phyloP scores from a whole-genome alignment of 2,888 invertebrate species.

The Abscondita cerata region DNA sequence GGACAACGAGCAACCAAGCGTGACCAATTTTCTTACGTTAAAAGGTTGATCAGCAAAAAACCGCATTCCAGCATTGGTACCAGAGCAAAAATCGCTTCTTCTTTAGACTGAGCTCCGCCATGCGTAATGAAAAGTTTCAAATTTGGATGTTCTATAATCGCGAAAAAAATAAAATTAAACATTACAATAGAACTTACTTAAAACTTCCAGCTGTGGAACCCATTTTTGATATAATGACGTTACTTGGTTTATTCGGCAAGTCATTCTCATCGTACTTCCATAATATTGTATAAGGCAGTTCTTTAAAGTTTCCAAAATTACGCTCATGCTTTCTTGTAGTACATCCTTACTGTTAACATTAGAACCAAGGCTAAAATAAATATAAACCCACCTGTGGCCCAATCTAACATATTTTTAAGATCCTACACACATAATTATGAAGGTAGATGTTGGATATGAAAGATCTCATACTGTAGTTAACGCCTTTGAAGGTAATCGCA shows the following conservation, averaged over 20 bases:
- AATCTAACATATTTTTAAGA: not conserved
- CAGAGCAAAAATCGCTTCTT: not conserved
- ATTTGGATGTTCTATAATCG: not conserved
- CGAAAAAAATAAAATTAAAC: not conserved
- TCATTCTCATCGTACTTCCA: slow-evolving; percentile 2
- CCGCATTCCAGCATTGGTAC: not conserved
- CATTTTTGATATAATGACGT: slow-evolving; percentile 1
- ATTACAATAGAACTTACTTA: not conserved
- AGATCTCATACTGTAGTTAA: slow-evolving; percentile 44
- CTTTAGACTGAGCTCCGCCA: not conserved
- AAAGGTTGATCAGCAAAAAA: slow-evolving; percentile 1
- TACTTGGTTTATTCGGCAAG: not conserved
- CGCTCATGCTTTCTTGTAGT: not conserved
- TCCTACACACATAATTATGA: not conserved
- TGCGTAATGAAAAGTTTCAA: not conserved
- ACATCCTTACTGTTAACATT: slow-evolving; percentile 8
- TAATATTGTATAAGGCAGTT: not conserved
- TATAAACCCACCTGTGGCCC: not conserved
- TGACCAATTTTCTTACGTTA: not conserved
- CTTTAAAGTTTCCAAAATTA: not conserved
- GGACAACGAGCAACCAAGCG: not conserved
- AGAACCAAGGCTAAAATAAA: slow-evolving; percentile 10
- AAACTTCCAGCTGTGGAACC: slow-evolving; percentile 1
- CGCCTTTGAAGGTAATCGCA: slow-evolving; percentile 39
- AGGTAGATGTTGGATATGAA: not conserved